These are phyloP conservation scores for Sphaerodactylus townsendi DNA, from an alignment of 2,113 vertebrate genomes.

Conservation along the genomic window DNA sequence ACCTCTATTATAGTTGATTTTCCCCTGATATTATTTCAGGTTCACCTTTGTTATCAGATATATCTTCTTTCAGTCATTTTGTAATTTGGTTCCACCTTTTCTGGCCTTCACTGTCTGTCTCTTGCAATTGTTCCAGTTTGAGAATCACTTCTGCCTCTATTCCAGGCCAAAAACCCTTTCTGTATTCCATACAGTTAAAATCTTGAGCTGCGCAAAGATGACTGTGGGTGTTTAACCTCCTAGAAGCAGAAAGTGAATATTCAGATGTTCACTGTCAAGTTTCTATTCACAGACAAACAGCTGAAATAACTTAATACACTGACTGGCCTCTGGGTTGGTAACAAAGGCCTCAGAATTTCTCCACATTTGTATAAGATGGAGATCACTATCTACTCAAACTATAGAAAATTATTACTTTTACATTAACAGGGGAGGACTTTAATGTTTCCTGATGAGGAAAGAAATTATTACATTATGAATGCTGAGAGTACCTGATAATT, in stretches of 20 bases:
- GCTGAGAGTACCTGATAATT: too few species aligned
- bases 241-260: not conserved
- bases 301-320: too few species aligned
- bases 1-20: not conserved
- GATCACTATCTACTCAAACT: too few species aligned
- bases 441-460: too few species aligned
- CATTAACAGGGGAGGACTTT: too few species aligned
- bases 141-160: conserved; percentile 19
- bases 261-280: too few species aligned
- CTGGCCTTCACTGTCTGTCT: not conserved
- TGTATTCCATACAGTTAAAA: not conserved
- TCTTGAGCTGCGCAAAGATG: not conserved
- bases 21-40: not conserved
- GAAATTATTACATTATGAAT: too few species aligned
- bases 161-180: not conserved
- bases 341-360: too few species aligned
- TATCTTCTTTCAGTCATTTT: conserved; percentile 9
- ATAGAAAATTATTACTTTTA: too few species aligned
- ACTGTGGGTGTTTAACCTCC: not conserved
- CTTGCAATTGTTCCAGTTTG: not conserved
- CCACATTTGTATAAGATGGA: too few species aligned
- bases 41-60: not conserved
- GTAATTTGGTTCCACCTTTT: conserved; percentile 36
- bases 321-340: too few species aligned
- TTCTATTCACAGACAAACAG: too few species aligned